These are phyloP conservation scores for Pogonocichla stellata DNA, from an alignment of 2,113 vertebrate genomes.

Conservation along the genomic window DNA sequence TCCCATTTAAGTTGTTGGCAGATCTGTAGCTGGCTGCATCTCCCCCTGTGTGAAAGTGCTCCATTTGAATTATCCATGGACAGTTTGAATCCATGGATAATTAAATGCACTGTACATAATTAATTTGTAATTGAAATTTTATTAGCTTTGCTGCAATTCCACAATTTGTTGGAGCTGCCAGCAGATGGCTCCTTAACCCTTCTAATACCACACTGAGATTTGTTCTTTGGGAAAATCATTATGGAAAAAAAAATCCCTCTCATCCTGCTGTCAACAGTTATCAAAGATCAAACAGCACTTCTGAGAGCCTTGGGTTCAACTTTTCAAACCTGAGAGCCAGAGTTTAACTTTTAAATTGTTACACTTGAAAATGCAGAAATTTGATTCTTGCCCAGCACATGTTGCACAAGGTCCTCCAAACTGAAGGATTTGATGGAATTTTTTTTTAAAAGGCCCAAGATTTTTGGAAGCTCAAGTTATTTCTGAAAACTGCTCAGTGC, in stretches of 20 bases:
- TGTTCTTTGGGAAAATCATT: background rate
- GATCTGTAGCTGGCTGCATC: conserved; percentile 45
- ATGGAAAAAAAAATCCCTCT: background rate
- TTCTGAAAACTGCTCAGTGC: background rate
- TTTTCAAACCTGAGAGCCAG: background rate
- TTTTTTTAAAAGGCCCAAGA: background rate
- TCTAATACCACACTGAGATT: conserved; percentile 20
- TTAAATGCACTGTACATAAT: conserved; percentile 71
- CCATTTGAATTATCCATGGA: conserved; percentile 66
- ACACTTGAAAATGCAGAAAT: background rate
- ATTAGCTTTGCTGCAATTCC: background rate
- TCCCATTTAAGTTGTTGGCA: conserved; percentile 50
- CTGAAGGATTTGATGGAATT: background rate
- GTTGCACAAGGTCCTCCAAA: background rate
- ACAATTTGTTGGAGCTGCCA: conserved; percentile 47
- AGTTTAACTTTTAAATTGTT: background rate
- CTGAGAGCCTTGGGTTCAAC: background rate
- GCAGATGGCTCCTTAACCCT: conserved; percentile 77
- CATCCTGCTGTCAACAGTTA: background rate
- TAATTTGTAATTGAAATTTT: conserved; percentile 70
- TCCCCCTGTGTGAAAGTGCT: background rate
- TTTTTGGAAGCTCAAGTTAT: background rate
- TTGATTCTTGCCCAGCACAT: background rate
- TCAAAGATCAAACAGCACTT: background rate
- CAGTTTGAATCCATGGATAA: conserved; percentile 73